Conservation (phyloP, 2,113 vertebrate genomes). For the Dromiciops gliroides region DNA sequence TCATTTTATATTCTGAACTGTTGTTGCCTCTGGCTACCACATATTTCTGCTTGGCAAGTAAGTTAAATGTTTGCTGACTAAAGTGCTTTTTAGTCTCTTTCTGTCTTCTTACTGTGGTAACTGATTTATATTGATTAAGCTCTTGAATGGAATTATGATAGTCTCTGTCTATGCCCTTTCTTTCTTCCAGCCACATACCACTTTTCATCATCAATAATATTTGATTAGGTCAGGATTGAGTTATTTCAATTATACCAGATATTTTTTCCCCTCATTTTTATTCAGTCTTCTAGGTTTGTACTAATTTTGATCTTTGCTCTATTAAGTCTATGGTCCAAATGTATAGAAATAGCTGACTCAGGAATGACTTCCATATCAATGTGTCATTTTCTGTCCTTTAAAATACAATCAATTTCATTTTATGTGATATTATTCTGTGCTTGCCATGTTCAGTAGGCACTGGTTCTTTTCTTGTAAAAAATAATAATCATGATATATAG, state of each 20-base stretch:
- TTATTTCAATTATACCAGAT: neutral
- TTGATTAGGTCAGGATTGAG: neutral
- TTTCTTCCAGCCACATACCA: neutral
- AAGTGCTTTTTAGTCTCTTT: neutral
- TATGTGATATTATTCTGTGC: neutral
- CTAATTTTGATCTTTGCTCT: neutral
- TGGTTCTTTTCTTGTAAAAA: neutral
- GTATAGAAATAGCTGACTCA: neutral
- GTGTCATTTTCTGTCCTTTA: neutral
- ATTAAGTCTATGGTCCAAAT: neutral
- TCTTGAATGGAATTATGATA: neutral
- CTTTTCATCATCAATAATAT: neutral
- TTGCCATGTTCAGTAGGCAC: neutral
- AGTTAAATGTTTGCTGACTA: constrained; percentile 3
- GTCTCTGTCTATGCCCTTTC: neutral
- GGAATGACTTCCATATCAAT: neutral
- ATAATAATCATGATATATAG: neutral
- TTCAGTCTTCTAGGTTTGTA: neutral
- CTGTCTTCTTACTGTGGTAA: neutral
- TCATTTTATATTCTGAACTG: neutral
- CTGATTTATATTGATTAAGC: neutral
- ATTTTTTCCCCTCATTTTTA: neutral
- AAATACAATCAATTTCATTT: neutral
- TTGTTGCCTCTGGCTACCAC: neutral
- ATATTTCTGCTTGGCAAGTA: neutral